Base-by-base conservation (phyloP, 2,797 vertebrate species). In the Bufotes viridis region DNA sequence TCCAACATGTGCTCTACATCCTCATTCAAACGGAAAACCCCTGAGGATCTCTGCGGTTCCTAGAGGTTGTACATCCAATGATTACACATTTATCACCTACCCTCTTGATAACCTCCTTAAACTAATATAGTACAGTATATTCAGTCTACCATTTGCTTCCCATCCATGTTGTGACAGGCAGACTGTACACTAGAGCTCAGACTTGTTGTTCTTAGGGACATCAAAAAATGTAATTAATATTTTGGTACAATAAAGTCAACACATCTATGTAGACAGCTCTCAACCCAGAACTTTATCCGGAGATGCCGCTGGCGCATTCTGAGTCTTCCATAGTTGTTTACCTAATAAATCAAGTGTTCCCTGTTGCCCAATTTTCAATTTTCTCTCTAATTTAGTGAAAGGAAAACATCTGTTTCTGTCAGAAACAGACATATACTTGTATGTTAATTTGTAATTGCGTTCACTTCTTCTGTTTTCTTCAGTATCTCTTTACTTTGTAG, bases 401-500 rank as follows among this genome's bases (percentile, higher is more conserved):
- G 82, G 1, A 29, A 57, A 84, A 84, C 82, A 84, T 84, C 82
- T 84, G 75, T 78, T 76, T 51, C 26, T 84, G 82, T 74, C 26
- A 84, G 58, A 69, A 55, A 17, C 15, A 29, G 65, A 57, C 17
- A 6, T 26, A 69, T 22, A 24, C 12, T 26, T 12, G 61, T 69
- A 70, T 70, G 49, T 65, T 82, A 53, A 20, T 55, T 24, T 65
- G 60, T 51, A 81, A 67, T 81, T 63, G 22, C 10, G 12, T 49
- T 61, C 5, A 42, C 42, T 81, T 81, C 63, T 26, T 81, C 63
- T 26, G 42, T 24, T 34, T 42, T 42, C 49, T 13, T 81, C 10
- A 81, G 49, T n/a, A 34, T 63, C n/a, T 2, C 22, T 5, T 53
- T 78, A 15, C 3, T 10, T 55, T 58, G 55, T 15, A 58, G 24